Percentiles rank a stretch among this genome's conserved stretches.
These are phyloP conservation scores for Arnoldichthys spilopterus DNA, from an alignment of 2,797 vertebrate species.

Conservation along the genomic window DNA sequence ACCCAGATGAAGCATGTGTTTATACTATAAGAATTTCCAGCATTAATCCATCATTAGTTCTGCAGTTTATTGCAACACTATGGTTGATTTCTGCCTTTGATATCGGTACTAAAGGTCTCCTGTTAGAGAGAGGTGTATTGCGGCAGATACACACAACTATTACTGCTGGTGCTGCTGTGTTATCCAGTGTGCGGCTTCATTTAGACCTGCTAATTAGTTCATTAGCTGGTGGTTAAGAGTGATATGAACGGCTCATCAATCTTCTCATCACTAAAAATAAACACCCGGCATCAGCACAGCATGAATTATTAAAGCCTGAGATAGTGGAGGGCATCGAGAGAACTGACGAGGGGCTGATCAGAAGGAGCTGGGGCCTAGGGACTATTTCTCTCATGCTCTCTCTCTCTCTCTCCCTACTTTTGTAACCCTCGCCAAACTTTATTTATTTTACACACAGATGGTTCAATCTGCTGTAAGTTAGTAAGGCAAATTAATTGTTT, in stretches of 20 bases:
- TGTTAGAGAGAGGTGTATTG: constrained; percentile 67
- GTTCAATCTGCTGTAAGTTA: constrained; percentile 53
- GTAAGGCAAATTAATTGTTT: constrained; percentile 49
- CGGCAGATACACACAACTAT: constrained; percentile 59
- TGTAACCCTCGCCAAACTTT: constrained; percentile 27
- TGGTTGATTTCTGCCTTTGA: no score
- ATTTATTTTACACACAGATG: constrained; percentile 47
- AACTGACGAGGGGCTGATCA: constrained; percentile 38
- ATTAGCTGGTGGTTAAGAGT: constrained; percentile 87
- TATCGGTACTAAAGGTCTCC: no score
- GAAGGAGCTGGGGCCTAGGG: constrained; percentile 55
- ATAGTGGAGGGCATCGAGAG: constrained; percentile 71
- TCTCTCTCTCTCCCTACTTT: constrained; percentile 6
- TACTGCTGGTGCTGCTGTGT: constrained; percentile 61
- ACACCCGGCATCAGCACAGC: constrained; percentile 72
- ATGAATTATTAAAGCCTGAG: constrained; percentile 80
- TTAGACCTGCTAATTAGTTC: constrained; percentile 85
- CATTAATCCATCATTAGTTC: not conserved
- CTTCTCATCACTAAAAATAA: constrained; percentile 83
- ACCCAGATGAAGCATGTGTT: not conserved
- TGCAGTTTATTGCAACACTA: not conserved
- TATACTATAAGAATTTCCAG: not conserved
- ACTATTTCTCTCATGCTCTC: constrained; percentile 29
- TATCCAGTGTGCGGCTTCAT: constrained; percentile 81
- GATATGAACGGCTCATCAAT: constrained; percentile 84